Percentiles rank a stretch among this genome's conserved stretches.
phyloP scores from a whole-genome alignment of 2,888 invertebrate genomes.

The Nemurella pictetii region DNA sequence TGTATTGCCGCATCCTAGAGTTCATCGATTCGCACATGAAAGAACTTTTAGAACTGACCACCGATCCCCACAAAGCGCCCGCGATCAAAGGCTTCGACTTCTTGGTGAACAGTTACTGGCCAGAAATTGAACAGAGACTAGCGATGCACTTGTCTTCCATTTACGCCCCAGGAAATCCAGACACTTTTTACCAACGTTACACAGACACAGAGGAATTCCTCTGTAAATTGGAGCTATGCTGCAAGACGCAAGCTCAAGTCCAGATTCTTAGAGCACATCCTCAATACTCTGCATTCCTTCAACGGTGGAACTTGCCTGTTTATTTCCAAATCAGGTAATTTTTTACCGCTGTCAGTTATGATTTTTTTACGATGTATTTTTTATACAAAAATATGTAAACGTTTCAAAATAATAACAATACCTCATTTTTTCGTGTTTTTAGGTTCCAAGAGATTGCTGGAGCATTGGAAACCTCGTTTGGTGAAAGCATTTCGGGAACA shows the following conservation, averaged over 20 bases:
- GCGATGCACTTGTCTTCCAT: conserved; percentile 80
- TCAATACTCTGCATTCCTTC: conserved; percentile 77
- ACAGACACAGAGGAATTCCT: conserved; percentile 77
- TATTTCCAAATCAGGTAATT: conserved; percentile 83
- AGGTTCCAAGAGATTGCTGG: conserved; percentile 92
- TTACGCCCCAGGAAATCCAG: conserved; percentile 91
- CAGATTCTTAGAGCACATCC: conserved; percentile 65
- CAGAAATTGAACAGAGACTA: conserved; percentile 78
- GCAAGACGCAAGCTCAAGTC: conserved; percentile 61
- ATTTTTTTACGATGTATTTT: neutral
- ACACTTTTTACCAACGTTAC: conserved; percentile 82
- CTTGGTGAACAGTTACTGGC: conserved; percentile 85
- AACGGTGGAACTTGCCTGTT: conserved; percentile 92
- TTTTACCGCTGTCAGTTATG: neutral
- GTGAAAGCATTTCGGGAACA: conserved; percentile 36
- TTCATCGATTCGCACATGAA: conserved; percentile 72
- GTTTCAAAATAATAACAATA: too few species aligned
- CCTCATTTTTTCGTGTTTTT: neutral
- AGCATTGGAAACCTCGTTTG: conserved; percentile 49
- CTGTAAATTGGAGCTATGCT: conserved; percentile 67
- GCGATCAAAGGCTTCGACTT: conserved; percentile 70
- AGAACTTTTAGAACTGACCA: conserved; percentile 51
- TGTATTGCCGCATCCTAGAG: conserved; percentile 71
- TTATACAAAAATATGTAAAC: too few species aligned
- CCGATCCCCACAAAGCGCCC: conserved; percentile 47